Base-by-base conservation (phyloP, 1,140 invertebrate species). In the Dolichoris vasculosae region DNA sequence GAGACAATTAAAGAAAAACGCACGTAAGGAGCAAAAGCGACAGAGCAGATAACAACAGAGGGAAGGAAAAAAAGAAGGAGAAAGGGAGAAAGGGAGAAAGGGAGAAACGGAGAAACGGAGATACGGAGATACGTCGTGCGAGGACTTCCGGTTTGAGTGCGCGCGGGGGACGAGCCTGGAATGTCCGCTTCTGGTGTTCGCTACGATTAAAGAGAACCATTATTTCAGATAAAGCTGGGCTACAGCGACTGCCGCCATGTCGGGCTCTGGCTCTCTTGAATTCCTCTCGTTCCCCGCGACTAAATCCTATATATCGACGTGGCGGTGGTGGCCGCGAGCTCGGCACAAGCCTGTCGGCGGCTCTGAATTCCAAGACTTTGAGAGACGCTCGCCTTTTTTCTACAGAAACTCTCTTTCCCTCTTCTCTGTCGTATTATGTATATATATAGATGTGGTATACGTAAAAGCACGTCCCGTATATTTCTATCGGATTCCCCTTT, bases 141-240 rank as follows among this genome's bases (percentile, higher is more conserved):
- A 55, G 63, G 26, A 83, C 82, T 83, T 83, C 71, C 82, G 82
- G 71, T 83, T 77, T 8, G 51, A 43, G 87, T 88, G 89, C 89
- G 87, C 89, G 86, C 87, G 85, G 81, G 75, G 75, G 73, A 86
- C 84, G 86, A 86, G 81, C 46, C 85, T 87, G 89, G 88, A 87
- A 90, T 90, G 87, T 87, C 87, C 79, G 85, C 79, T 87, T 82
- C 71, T 83, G 85, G 86, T 86, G 85, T 88, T 88, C 87, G 88
- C 85, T 87, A 89, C 89, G 90, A 90, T 91, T 91, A 91, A 91
- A 87, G 89, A 88, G 87, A 87, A 76, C 84, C 89, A 87, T 89
- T 89, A 89, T 89, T 88, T 87, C 86, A 86, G 85, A 88, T 88
- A 87, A 88, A 88, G 87, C 82, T 88, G 76, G 84, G 69, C 55